Evolutionary conservation across 2,797 vertebrate species (phyloP).

Genomic region (Capromys pilorides): DNA sequence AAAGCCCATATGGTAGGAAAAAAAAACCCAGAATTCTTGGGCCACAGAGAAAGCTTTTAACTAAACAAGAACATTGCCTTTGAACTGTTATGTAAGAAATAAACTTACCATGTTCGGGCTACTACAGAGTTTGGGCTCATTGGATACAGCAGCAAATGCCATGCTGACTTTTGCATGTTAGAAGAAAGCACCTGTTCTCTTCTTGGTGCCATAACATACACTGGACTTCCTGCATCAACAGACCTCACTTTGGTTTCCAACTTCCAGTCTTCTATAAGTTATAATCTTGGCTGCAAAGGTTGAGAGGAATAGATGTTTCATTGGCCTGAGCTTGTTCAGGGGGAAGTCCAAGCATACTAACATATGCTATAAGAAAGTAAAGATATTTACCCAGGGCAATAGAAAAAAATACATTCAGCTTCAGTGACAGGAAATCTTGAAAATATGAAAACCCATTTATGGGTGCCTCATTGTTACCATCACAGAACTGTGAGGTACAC

Average conservation of each 20-base stretch:
- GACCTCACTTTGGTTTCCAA: neutral
- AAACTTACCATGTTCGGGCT: neutral
- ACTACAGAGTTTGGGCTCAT: neutral
- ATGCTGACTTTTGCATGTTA: neutral
- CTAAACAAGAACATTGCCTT: neutral
- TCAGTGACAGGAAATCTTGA: neutral
- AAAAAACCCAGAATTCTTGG: neutral
- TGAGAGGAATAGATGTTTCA: neutral
- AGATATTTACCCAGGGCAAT: neutral
- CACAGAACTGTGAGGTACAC: neutral
- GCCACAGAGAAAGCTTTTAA: neutral
- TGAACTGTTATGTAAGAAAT: constrained; percentile 10
- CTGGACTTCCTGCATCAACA: neutral
- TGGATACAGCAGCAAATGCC: neutral
- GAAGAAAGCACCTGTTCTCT: neutral
- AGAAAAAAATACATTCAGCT: neutral
- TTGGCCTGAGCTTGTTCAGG: neutral
- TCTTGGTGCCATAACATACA: neutral
- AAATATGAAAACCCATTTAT: neutral
- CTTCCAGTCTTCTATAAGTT: neutral
- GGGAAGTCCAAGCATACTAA: neutral
- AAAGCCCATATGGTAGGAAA: neutral
- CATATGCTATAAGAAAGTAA: neutral
- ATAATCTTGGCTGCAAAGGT: neutral
- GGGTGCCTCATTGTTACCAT: neutral